Evolutionary conservation across 1,140 invertebrate species (phyloP), one percentile per base, ranked within the genome.

Genomic region (Eupristina koningsbergeri): DNA sequence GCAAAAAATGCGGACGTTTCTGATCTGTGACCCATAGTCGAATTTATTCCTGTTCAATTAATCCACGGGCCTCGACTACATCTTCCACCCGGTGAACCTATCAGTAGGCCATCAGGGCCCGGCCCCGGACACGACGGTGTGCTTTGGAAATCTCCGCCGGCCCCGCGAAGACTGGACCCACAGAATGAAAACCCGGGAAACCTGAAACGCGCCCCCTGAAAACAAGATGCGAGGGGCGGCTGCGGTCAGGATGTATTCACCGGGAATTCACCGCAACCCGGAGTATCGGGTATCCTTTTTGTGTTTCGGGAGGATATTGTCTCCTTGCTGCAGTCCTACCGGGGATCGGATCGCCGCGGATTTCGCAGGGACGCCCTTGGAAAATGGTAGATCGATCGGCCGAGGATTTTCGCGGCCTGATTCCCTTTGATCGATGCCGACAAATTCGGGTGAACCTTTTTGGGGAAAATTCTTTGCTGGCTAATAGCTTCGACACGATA

Each of bases 241-340:
- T n/a, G n/a, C 29, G n/a, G 64, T 22, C 47, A 71, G 78, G 29
- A 63, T 80, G 67, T 80, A 80, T n/a, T n/a, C n/a, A n/a, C 47
- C 77, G 41, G 67, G 78, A 47, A 41, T 80, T 80, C 47, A 71
- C 78, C 78, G 47, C 78, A 80, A 26, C 26, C 67, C 26, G 15
- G 19, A 15, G 75, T 74, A 83, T 83, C 81, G 75, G 75, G 69
- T 83, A 41, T 78, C 81, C 47, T 83, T 83, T 83, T 50, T 81
- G 73, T 34, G 36, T 17, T 26, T 69, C 53, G 19, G 34, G 80
- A 82, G 71, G 80, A 77, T 83, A 63, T 61, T 69, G 50, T 58
- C 53, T 58, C 26, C 53, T 58, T 58, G 53, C 9, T 19, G 53
- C 26, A 13, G 53, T 13, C 17, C 61, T 45, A 22, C 77, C n/a